Evolutionary conservation across 2,888 invertebrate genomes (phyloP).

Genomic region (Drosophila glabriapex): DNA sequence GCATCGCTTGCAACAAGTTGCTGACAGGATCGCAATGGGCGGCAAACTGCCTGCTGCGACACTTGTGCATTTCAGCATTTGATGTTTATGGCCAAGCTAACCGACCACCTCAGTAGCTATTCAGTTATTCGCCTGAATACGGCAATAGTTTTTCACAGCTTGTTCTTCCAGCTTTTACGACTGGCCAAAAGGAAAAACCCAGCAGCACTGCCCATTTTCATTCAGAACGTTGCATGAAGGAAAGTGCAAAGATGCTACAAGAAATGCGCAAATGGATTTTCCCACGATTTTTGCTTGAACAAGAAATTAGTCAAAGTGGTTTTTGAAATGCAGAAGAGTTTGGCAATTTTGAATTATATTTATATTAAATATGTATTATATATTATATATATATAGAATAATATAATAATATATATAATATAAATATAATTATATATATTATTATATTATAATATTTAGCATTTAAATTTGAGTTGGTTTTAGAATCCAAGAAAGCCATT

Average conservation of each 20-base stretch:
- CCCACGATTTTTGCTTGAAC: conserved; percentile 15
- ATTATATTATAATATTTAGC: not conserved
- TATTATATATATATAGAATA: too few relatives aligned
- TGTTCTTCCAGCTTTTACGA: conserved; percentile 28
- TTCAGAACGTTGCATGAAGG: conserved; percentile 34
- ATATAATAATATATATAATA: too few relatives aligned
- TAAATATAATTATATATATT: too few relatives aligned
- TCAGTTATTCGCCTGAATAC: conserved; percentile 23
- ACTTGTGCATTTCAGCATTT: conserved; percentile 34
- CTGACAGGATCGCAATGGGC: conserved; percentile 41
- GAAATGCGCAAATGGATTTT: conserved; percentile 20
- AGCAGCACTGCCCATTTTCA: conserved; percentile 49
- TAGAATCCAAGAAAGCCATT: accelerated
- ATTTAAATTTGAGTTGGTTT: not conserved
- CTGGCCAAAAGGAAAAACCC: conserved; percentile 49
- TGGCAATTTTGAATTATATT: not conserved
- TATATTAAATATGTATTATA: too few relatives aligned
- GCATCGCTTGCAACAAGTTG: conserved; percentile 61
- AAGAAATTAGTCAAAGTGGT: conserved; percentile 13
- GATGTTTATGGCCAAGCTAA: conserved; percentile 69
- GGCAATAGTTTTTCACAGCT: conserved; percentile 26
- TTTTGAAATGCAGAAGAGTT: not conserved
- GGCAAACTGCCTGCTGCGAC: conserved; percentile 33
- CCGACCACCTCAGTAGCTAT: conserved; percentile 77
- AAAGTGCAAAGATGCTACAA: conserved; percentile 18